Base-by-base conservation (phyloP, 2,797 vertebrate species). In the Sebastes vulpes region DNA sequence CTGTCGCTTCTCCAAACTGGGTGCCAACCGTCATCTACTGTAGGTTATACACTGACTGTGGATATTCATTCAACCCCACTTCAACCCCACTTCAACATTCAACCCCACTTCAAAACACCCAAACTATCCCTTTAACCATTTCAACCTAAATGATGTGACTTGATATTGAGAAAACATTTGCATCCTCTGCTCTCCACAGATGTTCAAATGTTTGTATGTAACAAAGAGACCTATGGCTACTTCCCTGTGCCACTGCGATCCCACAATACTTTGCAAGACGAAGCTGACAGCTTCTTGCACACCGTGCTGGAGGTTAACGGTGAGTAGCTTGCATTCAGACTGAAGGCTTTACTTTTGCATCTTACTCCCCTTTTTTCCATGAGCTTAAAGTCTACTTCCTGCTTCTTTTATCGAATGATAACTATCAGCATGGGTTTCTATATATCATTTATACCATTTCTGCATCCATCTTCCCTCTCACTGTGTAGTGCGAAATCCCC, bases 141-240 rank as follows among this genome's bases (percentile, higher is more conserved):
- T 72, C 6, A 20, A 42, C 9, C 46, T 23, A 42, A 25, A 25
- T 28, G 4, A 12, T 25, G 10, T 11, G 58, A 9, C 32, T 21
- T 59, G 0, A 31, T 2, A 16, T 28, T 57, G 8, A 46, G 2
- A 18, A 59, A 21, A 65, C 8, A 1, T 71, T 16, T 60, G 6
- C 11, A 18, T 61, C 12, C 18, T 57, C 12, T 83, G 4, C 46
- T 87, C 18, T 72, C 54, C 32, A 38, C 90, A 99, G 98, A 97
- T 52, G 96, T 98, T 11, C 98, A 98, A 90, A 98, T 99, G 98
- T 98, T 97, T 23, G 80, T 98, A 5, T 98, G 97, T 64, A 99
- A 99, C 87, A 97, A 90, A 90, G 97, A 97, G 82, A 93, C 76
- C 0, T 98, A 96, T 2, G 98, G 98, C 61, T 95, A 95, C 90